These are phyloP conservation scores for Xylocampa areola DNA, from an alignment of 2,888 invertebrate genomes.

Conservation along the genomic window DNA sequence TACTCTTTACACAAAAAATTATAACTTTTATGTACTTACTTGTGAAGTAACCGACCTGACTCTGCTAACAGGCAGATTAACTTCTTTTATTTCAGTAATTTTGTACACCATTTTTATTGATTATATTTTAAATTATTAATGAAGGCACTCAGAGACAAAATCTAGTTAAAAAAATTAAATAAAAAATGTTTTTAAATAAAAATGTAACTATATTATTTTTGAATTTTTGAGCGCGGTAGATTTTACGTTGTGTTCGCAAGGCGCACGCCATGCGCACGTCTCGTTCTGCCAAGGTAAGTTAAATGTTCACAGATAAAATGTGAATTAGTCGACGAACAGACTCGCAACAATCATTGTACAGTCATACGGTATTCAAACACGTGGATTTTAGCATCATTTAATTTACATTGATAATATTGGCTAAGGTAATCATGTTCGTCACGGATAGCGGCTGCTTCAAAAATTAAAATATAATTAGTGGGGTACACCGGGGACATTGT, in stretches of 20 bases:
- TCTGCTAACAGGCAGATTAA: slow-evolving; percentile 61
- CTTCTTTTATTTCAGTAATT: slow-evolving; percentile 65
- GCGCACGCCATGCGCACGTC: slow-evolving; percentile 12
- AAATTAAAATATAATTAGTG: neutral
- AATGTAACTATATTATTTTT: no score
- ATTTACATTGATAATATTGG: neutral
- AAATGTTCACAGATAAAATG: slow-evolving; percentile 33
- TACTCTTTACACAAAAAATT: no score
- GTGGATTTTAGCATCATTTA: slow-evolving; percentile 5
- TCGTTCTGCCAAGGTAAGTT: slow-evolving; percentile 17
- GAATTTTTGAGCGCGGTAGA: slow-evolving; percentile 10
- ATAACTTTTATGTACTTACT: slow-evolving; percentile 61
- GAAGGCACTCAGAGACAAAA: no score
- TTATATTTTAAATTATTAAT: slow-evolving; percentile 1
- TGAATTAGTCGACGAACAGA: slow-evolving; percentile 2
- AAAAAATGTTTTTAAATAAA: no score
- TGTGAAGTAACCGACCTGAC: slow-evolving; percentile 74
- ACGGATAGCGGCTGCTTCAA: neutral
- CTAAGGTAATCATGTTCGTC: neutral
- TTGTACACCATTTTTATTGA: slow-evolving; percentile 75
- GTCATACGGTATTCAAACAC: slow-evolving; percentile 10
- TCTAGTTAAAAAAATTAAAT: no score
- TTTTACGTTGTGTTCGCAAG: neutral
- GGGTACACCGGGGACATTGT: no score
- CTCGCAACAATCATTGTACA: slow-evolving; percentile 2